A percentile compares a stretch with the other conserved stretches of the same genome.
These are phyloP conservation scores for Microcebus tavaratra DNA, from an alignment of 2,113 vertebrate species.

Conservation along the genomic window DNA sequence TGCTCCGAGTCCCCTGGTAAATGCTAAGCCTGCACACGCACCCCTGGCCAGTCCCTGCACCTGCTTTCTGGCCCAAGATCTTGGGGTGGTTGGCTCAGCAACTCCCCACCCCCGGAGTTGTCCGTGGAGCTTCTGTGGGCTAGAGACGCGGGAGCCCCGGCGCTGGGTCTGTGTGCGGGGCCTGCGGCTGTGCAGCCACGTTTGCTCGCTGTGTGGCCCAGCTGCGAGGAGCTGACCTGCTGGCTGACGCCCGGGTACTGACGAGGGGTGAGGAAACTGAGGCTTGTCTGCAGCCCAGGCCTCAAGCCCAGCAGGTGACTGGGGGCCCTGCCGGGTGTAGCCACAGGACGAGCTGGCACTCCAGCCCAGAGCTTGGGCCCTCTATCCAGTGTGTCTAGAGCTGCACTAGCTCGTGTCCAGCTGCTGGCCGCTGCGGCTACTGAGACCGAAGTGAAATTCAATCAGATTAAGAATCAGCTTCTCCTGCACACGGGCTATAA, in stretches of 20 bases:
- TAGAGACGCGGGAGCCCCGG: not conserved
- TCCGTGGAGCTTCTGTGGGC: not conserved
- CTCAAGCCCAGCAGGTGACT: not conserved
- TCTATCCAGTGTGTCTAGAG: not conserved
- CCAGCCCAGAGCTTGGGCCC: not conserved
- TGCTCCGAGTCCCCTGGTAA: not conserved
- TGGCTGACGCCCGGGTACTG: not conserved
- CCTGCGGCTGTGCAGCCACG: not conserved
- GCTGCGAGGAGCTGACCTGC: not conserved
- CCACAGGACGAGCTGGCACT: not conserved
- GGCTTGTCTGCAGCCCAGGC: not conserved
- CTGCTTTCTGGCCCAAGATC: not conserved
- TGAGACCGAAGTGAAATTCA: not conserved
- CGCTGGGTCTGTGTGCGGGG: rapidly evolving
- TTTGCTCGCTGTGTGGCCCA: not conserved
- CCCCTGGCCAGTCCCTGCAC: not conserved
- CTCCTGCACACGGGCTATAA: not conserved
- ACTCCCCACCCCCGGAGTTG: not conserved
- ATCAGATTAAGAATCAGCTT: not conserved
- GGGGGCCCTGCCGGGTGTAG: too few relatives aligned
- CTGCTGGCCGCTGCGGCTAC: not conserved
- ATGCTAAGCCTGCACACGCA: too few relatives aligned
- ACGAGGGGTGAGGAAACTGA: not conserved
- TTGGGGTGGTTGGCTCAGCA: not conserved
- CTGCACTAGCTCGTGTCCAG: rapidly evolving